Evolutionary conservation across 2,888 invertebrate species (phyloP).

Genomic region (Rhynchonema sp.): DNA sequence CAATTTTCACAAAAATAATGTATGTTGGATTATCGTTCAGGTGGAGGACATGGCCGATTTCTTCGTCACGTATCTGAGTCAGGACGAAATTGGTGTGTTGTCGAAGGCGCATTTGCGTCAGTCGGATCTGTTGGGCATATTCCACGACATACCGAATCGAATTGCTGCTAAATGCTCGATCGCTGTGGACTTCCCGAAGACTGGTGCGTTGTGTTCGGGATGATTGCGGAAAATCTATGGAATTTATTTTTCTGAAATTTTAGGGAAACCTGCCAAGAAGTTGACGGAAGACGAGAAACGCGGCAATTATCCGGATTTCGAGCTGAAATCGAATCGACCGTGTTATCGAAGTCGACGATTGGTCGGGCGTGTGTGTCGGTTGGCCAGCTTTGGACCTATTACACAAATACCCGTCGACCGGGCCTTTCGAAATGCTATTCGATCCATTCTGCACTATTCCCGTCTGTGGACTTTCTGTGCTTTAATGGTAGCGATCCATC

Average conservation of each 20-base stretch:
- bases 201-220: too few relatives aligned
- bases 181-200: constrained; percentile 29
- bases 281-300: background rate
- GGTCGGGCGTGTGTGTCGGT: background rate
- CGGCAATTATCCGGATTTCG: constrained; percentile 13
- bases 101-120: constrained; percentile 24
- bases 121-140: constrained; percentile 23
- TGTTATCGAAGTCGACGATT: background rate
- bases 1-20: too few relatives aligned
- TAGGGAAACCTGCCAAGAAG: background rate
- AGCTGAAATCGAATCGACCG: constrained; percentile 8
- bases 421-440: too few relatives aligned
- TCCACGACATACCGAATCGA: constrained; percentile 10
- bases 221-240: too few relatives aligned
- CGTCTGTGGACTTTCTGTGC: too few relatives aligned
- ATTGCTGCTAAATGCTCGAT: constrained; percentile 19
- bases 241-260: background rate
- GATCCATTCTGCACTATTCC: too few relatives aligned
- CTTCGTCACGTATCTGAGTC: constrained; percentile 25
- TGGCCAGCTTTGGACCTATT: too few relatives aligned
- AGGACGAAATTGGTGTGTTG: constrained; percentile 24
- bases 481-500: too few relatives aligned
- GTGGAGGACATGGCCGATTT: constrained; percentile 25
- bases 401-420: too few relatives aligned
- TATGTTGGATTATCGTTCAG: too few relatives aligned